Evolutionary conservation across 2,888 invertebrate species (phyloP).

Genomic region (Endomychus coccineus): DNA sequence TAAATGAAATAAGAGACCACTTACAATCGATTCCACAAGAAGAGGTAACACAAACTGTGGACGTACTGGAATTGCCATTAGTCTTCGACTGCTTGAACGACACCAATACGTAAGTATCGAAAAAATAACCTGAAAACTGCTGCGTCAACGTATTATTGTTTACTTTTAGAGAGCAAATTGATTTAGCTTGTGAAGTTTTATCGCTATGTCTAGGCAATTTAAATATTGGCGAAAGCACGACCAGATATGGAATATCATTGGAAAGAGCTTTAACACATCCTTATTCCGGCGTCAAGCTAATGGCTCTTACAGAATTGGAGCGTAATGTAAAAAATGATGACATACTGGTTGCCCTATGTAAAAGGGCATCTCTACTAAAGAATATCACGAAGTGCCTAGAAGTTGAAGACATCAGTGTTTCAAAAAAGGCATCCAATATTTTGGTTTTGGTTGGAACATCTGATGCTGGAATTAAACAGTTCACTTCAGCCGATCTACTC

Average conservation of each 20-base stretch:
- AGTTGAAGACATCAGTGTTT: slow-evolving; percentile 54
- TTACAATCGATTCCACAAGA: slow-evolving; percentile 39
- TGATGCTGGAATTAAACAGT: slow-evolving; percentile 42
- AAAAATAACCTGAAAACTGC: slow-evolving; percentile 32
- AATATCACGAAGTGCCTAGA: slow-evolving; percentile 52
- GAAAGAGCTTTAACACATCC: slow-evolving; percentile 58
- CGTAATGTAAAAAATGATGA: slow-evolving; percentile 33
- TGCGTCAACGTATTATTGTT: too few relatives aligned
- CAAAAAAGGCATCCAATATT: slow-evolving; percentile 52
- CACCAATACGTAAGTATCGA: slow-evolving; percentile 41
- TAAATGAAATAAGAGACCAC: slow-evolving; percentile 44
- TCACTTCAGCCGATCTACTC: slow-evolving; percentile 51
- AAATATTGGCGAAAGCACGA: slow-evolving; percentile 52
- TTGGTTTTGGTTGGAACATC: slow-evolving; percentile 46
- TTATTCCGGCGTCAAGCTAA: slow-evolving; percentile 52
- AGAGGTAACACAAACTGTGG: slow-evolving; percentile 41
- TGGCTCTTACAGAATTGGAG: slow-evolving; percentile 57
- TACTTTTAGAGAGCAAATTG: slow-evolving; percentile 49
- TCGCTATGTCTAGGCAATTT: slow-evolving; percentile 57
- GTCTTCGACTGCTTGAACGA: slow-evolving; percentile 59
- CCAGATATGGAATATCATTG: slow-evolving; percentile 52
- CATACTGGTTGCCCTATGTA: slow-evolving; percentile 31
- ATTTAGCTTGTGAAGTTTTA: slow-evolving; percentile 58
- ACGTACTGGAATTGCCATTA: slow-evolving; percentile 48
- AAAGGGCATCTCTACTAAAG: slow-evolving; percentile 43